Conservation (phyloP, 1,140 invertebrate species). For the Teleogryllus occipitalis region DNA sequence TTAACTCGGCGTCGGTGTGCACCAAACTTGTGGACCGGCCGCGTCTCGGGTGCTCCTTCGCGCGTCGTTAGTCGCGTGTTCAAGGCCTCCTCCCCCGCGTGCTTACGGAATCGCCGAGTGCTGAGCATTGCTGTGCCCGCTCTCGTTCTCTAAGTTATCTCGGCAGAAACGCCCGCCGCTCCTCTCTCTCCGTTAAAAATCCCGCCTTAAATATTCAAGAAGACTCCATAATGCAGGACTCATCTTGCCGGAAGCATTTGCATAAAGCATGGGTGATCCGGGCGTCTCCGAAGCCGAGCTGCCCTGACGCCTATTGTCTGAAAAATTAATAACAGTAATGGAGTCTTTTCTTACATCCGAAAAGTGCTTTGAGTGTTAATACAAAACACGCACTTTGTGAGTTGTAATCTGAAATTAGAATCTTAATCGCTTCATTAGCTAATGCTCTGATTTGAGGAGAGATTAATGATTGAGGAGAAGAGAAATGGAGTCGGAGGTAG, state of each 20-base stretch:
- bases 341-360: not conserved
- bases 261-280: not conserved
- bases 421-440: not conserved
- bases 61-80: too few relatives aligned
- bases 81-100: too few relatives aligned
- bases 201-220: not conserved
- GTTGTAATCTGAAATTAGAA: not conserved
- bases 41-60: too few relatives aligned
- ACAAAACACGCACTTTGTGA: not conserved
- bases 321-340: not conserved
- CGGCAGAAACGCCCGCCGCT: not conserved
- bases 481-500: too few relatives aligned
- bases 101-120: too few relatives aligned
- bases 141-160: too few relatives aligned
- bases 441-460: not conserved
- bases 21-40: too few relatives aligned
- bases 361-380: not conserved
- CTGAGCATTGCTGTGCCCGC: too few relatives aligned
- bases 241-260: not conserved
- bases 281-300: not conserved
- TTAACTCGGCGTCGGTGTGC: not conserved
- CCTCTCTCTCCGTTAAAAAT: not conserved
- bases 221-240: not conserved
- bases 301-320: not conserved
- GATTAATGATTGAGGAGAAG: not conserved